These are phyloP conservation scores for Tricholaema leucomelas DNA, from an alignment of 2,113 vertebrate species.

Conservation along the genomic window DNA sequence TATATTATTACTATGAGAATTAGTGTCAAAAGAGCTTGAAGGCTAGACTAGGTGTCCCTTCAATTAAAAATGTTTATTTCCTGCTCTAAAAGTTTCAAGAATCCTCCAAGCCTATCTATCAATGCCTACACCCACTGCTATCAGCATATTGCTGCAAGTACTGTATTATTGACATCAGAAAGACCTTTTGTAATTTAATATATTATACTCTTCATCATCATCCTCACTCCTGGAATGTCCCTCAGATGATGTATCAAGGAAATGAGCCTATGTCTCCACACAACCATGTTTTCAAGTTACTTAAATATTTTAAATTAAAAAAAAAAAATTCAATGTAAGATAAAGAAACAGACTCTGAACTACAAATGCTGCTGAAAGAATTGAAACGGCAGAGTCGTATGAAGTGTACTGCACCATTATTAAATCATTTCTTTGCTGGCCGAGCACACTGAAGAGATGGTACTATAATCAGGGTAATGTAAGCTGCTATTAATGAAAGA, in stretches of 20 bases:
- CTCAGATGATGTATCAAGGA: not conserved
- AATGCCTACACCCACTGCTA: not conserved
- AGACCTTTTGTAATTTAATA: not conserved
- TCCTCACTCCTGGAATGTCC: not conserved
- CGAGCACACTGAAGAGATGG: not conserved
- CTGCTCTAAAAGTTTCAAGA: not conserved
- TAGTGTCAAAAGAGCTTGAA: not conserved
- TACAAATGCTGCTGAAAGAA: not conserved
- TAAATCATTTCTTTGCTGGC: not conserved
- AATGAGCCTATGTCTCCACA: not conserved
- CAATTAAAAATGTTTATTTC: constrained; percentile 4
- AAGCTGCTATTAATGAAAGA: not conserved
- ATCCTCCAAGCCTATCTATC: not conserved
- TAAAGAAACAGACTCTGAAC: not conserved
- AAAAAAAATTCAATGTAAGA: not conserved
- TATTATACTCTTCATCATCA: not conserved
- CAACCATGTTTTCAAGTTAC: not conserved
- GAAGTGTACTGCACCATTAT: not conserved
- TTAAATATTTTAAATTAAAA: not conserved
- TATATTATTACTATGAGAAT: not conserved
- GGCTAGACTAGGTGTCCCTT: not conserved
- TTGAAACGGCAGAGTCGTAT: not conserved
- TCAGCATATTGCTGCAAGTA: not conserved
- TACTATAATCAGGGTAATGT: not conserved
- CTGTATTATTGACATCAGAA: constrained; percentile 1